phyloP scores from a whole-genome alignment of 2,888 invertebrate species.

The Lepidocyrtinus sp. region DNA sequence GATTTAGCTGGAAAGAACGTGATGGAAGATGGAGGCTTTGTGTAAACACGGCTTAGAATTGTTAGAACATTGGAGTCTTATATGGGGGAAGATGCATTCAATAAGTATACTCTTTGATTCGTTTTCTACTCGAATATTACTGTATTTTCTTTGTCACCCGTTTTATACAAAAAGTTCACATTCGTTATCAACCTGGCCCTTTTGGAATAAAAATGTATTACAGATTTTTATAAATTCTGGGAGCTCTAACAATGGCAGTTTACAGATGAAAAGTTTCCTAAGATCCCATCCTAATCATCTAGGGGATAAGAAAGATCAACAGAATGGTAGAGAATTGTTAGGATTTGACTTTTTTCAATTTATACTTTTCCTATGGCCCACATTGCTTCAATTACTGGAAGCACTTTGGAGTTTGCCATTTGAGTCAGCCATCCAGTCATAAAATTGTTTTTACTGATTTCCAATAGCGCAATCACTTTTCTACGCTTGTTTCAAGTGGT shows the following conservation, averaged over 20 bases:
- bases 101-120: not conserved
- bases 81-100: too few relatives aligned
- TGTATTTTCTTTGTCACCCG: too few relatives aligned
- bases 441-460: slow-evolving; percentile 15
- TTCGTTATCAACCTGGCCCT: too few relatives aligned
- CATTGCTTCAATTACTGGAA: not conserved
- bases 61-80: too few relatives aligned
- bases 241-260: too few relatives aligned
- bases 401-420: not conserved
- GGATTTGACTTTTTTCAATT: slow-evolving; percentile 5
- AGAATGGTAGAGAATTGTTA: not conserved
- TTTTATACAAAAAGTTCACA: too few relatives aligned
- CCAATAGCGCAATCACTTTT: too few relatives aligned
- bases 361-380: slow-evolving; percentile 7
- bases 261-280: too few relatives aligned
- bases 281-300: not conserved
- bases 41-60: slow-evolving; percentile 2
- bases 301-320: not conserved
- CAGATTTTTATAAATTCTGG: too few relatives aligned
- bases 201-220: too few relatives aligned
- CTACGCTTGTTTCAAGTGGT: not conserved
- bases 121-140: too few relatives aligned
- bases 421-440: slow-evolving; percentile 10
- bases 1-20: not conserved
- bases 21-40: slow-evolving; percentile 18